A percentile compares a stretch with the other conserved stretches of the same genome.
These are phyloP conservation scores for Rhyacophila evoluta DNA, from an alignment of 2,888 invertebrate species.

Conservation along the genomic window DNA sequence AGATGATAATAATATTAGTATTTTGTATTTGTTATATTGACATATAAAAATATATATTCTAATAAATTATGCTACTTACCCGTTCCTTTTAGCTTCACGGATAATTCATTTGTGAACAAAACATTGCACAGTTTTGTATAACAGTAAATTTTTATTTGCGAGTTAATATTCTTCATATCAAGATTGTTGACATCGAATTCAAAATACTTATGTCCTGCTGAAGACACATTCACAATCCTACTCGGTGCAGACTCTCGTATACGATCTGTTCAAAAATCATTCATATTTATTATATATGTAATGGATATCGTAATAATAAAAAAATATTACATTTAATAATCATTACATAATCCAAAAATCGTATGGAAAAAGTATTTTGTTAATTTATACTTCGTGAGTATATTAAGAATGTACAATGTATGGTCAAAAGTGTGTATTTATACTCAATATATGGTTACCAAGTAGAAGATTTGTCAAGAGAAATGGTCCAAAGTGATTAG, in stretches of 20 bases:
- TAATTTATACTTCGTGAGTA: no score
- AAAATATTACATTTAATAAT: no score
- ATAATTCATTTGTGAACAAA: constrained; percentile 34
- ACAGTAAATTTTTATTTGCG: constrained; percentile 26
- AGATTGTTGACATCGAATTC: constrained; percentile 62
- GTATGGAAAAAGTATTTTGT: background rate
- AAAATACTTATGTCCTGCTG: constrained; percentile 69
- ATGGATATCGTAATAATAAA: no score
- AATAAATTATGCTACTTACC: constrained; percentile 27
- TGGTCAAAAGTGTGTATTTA: background rate
- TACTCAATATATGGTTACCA: constrained; percentile 57
- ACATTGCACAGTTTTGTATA: constrained; percentile 42
- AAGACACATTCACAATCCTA: constrained; percentile 76
- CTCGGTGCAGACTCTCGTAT: constrained; percentile 67
- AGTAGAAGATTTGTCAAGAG: constrained; percentile 78
- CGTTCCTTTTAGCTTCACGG: constrained; percentile 34
- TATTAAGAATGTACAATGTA: no score
- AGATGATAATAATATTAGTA: background rate
- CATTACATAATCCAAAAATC: background rate
- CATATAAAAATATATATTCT: no score
- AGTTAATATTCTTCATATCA: constrained; percentile 66
- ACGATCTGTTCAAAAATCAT: constrained; percentile 30
- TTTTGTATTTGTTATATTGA: no score
- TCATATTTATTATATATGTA: no score
- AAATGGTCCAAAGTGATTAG: constrained; percentile 81